Base-by-base conservation (phyloP, 2,888 invertebrate species). In the Agelastica alni region DNA sequence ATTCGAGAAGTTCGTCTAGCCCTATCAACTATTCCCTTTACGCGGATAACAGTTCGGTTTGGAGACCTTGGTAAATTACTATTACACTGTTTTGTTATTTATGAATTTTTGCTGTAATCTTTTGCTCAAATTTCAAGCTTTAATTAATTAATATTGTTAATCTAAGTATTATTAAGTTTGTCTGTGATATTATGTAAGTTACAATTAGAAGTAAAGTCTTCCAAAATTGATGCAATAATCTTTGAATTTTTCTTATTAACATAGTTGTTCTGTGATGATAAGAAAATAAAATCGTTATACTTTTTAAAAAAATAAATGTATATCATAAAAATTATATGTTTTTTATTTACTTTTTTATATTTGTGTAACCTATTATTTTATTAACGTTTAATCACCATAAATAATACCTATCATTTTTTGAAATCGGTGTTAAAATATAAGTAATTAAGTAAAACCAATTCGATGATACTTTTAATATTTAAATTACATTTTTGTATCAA, bases 31-130 rank as follows among this genome's bases (percentile, higher is more conserved):
- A 53, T 17, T 53, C 55, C 12, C 13, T 45, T 31, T 46, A 49
- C 26, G n/a, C 28, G 22, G 47, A 58, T 43, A 28, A 71, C 74
- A 22, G 81, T 81, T 2, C 75, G 81, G 80, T 84, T 42, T 84
- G 84, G 84, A 75, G 83, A 65, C 84, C 84, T 10, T 84, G 83
- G 83, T 83, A 37, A 30, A 31, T 31, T 6, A 17, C 26, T 28
- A 10, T 55, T 17, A n/a, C 9, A 42, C 28, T 45, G 7, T 39
- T 44, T 13, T 17, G n/a, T n/a, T n/a, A n/a, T n/a, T n/a, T n/a
- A n/a, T 6, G 16, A 51, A 46, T 28, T 48, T 46, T 36, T 12
- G 36, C 45, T 49, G 36, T 34, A 36, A 51, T 49, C 31, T 32
- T 48, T 57, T 61, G 61, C 61, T 61, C 59, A 58, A 53, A 28